Evolutionary conservation across 1,140 invertebrate genomes (phyloP).

Genomic region (Wiebesia pumilae): DNA sequence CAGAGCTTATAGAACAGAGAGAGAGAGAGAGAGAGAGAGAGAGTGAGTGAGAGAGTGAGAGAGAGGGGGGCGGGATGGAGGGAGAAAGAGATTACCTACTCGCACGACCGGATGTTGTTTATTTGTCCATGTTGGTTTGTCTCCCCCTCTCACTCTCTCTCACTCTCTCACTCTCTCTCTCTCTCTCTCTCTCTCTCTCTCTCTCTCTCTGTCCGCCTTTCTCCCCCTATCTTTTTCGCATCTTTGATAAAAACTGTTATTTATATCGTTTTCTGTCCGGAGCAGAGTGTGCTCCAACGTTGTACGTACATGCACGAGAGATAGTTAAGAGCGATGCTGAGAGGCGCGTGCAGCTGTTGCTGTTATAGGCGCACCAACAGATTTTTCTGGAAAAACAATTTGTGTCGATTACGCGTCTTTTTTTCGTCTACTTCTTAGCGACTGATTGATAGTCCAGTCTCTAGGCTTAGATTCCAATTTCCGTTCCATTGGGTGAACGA

Average conservation of each 20-base stretch:
- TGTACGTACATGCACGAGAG: slow-evolving; percentile 29
- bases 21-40: neutral
- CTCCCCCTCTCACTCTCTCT: neutral
- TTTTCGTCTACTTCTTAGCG: neutral
- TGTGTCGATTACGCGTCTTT: slow-evolving; percentile 40
- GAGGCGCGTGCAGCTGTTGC: slow-evolving; percentile 4
- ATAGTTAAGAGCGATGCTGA: slow-evolving; percentile 15
- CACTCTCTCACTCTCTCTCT: no score
- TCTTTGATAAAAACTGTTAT: slow-evolving; percentile 48
- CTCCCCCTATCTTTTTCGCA: slow-evolving; percentile 27
- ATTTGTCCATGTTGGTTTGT: slow-evolving; percentile 55
- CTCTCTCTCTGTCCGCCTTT: neutral
- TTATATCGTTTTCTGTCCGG: slow-evolving; percentile 44
- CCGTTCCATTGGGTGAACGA: slow-evolving; percentile 22
- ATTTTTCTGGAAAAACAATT: slow-evolving; percentile 44
- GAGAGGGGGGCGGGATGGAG: neutral
- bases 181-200: neutral
- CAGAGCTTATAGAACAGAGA: neutral
- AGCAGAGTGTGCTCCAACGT: neutral
- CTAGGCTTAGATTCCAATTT: slow-evolving; percentile 42
- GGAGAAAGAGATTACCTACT: slow-evolving; percentile 27
- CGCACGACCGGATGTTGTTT: slow-evolving; percentile 58
- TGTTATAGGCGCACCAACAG: neutral
- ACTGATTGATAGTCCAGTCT: slow-evolving; percentile 38
- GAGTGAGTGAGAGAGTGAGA: neutral